These are phyloP conservation scores for Oplegnathus fasciatus DNA, from an alignment of 2,113 vertebrate genomes.

Conservation along the genomic window DNA sequence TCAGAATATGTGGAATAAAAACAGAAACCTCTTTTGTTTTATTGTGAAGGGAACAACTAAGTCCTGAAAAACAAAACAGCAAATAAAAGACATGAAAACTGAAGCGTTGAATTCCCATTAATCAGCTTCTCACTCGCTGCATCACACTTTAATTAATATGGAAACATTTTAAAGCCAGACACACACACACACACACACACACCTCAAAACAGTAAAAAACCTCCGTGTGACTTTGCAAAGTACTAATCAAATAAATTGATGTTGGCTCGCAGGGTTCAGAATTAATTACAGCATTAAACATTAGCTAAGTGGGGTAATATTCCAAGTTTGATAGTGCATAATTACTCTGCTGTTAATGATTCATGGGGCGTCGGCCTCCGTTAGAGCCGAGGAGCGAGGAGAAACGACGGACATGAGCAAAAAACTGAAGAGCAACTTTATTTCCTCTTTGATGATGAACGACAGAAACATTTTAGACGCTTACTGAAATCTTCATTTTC, in stretches of 20 bases:
- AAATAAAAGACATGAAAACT: slow-evolving; percentile 53
- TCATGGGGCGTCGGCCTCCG: slow-evolving; percentile 66
- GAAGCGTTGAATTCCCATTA: slow-evolving; percentile 44
- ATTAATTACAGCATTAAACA: slow-evolving; percentile 85
- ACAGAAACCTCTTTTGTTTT: background rate
- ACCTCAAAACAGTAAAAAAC: slow-evolving; percentile 70
- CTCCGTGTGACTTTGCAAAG: slow-evolving; percentile 82
- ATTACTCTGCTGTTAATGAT: slow-evolving; percentile 82
- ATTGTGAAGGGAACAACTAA: slow-evolving; percentile 1
- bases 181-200: slow-evolving; percentile 41
- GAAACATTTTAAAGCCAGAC: slow-evolving; percentile 33
- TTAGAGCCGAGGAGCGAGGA: slow-evolving; percentile 14
- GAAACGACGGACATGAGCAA: slow-evolving; percentile 36
- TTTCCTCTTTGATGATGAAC: background rate
- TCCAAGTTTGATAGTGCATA: slow-evolving; percentile 82
- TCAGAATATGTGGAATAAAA: background rate
- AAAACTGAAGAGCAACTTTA: slow-evolving; percentile 4
- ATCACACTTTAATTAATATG: slow-evolving; percentile 62
- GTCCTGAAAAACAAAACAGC: slow-evolving; percentile 23
- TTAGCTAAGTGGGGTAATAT: slow-evolving; percentile 84
- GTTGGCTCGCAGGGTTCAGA: slow-evolving; percentile 83
- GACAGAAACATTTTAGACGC: background rate
- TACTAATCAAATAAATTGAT: slow-evolving; percentile 85
- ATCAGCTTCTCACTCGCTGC: slow-evolving; percentile 48
- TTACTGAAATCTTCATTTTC: background rate